Evolutionary conservation across 2,113 vertebrate species (phyloP).

Genomic region (Australoheros scitulus): DNA sequence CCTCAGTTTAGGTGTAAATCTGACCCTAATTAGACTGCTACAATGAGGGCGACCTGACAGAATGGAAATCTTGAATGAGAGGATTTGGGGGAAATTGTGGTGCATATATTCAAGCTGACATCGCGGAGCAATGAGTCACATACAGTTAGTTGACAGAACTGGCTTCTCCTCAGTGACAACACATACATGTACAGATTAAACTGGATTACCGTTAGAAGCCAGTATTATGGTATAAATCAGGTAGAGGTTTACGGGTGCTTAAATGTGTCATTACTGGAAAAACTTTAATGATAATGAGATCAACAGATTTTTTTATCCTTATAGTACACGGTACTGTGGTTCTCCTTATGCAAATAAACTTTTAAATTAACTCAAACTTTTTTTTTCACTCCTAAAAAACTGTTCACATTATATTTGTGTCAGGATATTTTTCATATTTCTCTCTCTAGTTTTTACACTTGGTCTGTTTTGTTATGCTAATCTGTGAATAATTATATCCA

Average conservation of each 20-base stretch:
- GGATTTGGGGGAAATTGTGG: conserved; percentile 14
- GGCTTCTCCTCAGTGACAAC: conserved; percentile 1
- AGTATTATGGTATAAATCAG: not conserved
- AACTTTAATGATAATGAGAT: not conserved
- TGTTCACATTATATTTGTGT: not conserved
- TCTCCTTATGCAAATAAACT: not conserved
- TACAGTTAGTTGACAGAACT: conserved; percentile 13
- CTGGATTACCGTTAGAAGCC: not conserved
- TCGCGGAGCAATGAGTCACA: conserved; percentile 17
- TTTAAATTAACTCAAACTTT: not conserved
- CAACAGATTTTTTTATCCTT: not conserved
- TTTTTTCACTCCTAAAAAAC: not conserved
- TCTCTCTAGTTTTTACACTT: not conserved
- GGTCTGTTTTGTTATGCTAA: not conserved
- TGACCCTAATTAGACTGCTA: conserved; percentile 30
- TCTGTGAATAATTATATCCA: not conserved
- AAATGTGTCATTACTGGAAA: not conserved
- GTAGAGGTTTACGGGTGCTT: not conserved
- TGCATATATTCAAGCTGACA: conserved; percentile 15
- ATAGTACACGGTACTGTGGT: not conserved
- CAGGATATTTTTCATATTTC: not conserved
- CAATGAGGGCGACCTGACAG: conserved; percentile 38
- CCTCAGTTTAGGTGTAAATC: conserved; percentile 42
- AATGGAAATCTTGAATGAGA: conserved; percentile 20
- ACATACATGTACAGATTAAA: conserved; percentile 15